Evolutionary conservation across 35 echinoderm and acorn worm genomes (phyloP).

Genomic region (Hemicentrotus pulcherrimus): DNA sequence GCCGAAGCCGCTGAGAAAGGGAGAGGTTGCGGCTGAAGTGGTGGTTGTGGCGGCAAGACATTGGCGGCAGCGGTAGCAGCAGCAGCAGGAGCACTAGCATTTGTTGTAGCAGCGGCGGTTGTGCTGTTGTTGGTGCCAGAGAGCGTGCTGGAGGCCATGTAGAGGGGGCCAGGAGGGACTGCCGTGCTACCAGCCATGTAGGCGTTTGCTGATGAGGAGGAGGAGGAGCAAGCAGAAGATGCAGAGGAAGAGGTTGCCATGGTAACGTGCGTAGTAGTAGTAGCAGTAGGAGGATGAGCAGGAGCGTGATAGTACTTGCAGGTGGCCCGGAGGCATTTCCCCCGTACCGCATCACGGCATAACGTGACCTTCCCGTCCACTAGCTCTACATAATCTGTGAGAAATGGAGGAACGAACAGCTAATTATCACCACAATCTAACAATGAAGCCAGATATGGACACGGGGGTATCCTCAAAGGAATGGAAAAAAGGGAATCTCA

Average conservation of each 20-base stretch:
- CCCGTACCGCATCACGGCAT: slow-evolving; percentile 98
- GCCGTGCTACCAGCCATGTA: slow-evolving; percentile 29
- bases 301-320: slow-evolving; percentile 99
- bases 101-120: slow-evolving; percentile 48
- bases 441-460: background rate
- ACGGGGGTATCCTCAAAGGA: background rate
- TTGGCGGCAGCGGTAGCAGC: slow-evolving; percentile 17
- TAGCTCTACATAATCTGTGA: slow-evolving; percentile 96
- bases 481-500: background rate
- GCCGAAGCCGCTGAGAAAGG: slow-evolving; percentile 24
- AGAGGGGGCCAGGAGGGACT: background rate
- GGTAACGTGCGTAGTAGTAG: slow-evolving; percentile 34
- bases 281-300: slow-evolving; percentile 43
- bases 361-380: slow-evolving; percentile 98
- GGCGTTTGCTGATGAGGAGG: slow-evolving; percentile 65
- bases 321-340: slow-evolving; percentile 97
- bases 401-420: slow-evolving; percentile 53
- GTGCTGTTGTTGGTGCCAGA: slow-evolving; percentile 20
- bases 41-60: slow-evolving; percentile 47
- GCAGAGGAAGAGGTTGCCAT: slow-evolving; percentile 30
- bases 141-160: background rate
- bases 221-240: slow-evolving; percentile 55
- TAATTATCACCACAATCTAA: slow-evolving; percentile 24
- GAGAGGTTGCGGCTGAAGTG: slow-evolving; percentile 24
- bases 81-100: slow-evolving; percentile 21